Evolutionary conservation across 2,888 invertebrate species (phyloP).

Genomic region (Resseliella maxima): DNA sequence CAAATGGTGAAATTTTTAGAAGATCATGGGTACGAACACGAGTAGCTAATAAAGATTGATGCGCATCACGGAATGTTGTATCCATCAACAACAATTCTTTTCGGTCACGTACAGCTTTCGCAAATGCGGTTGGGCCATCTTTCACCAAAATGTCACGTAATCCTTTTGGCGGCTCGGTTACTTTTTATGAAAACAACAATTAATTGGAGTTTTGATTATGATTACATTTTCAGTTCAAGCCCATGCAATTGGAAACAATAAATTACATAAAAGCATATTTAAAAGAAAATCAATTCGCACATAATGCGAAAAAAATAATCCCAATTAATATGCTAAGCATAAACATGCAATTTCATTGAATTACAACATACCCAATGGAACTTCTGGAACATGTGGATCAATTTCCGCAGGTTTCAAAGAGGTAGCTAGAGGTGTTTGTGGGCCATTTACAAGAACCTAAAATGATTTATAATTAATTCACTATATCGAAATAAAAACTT

Average conservation of each 20-base stretch:
- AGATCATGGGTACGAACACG: conserved; percentile 94
- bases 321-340: conserved; percentile 19
- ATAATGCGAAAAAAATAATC: neutral
- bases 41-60: conserved; percentile 96
- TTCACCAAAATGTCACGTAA: conserved; percentile 85
- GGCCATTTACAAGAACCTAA: conserved; percentile 91
- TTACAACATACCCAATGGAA: conserved; percentile 76
- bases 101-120: conserved; percentile 89
- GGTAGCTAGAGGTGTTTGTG: conserved; percentile 94
- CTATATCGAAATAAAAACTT: no score
- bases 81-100: conserved; percentile 95
- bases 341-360: neutral
- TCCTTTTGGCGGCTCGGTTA: conserved; percentile 82
- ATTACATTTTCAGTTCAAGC: neutral
- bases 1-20: conserved; percentile 90
- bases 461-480: conserved; percentile 18
- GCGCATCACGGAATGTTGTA: conserved; percentile 98
- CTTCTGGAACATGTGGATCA: conserved; percentile 83
- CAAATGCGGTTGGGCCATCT: conserved; percentile 95
- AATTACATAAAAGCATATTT: no score
- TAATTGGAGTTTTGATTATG: neutral
- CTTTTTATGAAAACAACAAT: conserved; percentile 62
- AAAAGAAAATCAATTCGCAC: no score
- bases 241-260: neutral
- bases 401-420: conserved; percentile 86